phyloP scores from a whole-genome alignment of 2,888 invertebrate genomes.

The Mythimna ferrago region DNA sequence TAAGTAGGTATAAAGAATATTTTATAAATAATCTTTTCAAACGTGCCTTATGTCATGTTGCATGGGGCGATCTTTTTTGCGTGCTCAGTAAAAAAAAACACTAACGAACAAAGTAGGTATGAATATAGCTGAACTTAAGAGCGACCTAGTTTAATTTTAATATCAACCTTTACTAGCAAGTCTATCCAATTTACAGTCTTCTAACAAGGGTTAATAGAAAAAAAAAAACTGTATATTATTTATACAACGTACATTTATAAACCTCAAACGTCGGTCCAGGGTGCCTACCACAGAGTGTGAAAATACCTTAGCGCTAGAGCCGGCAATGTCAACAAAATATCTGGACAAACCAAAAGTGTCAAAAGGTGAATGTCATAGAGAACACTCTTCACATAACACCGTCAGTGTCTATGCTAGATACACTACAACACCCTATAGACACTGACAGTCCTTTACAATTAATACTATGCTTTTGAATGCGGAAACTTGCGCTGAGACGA shows the following conservation, averaged over 20 bases:
- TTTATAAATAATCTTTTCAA: background rate
- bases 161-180: slow-evolving; percentile 18
- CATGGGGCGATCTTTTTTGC: background rate
- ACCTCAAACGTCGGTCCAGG: slow-evolving; percentile 36
- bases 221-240: slow-evolving; percentile 36
- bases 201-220: slow-evolving; percentile 46
- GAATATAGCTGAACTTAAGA: background rate
- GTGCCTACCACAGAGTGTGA: slow-evolving; percentile 13
- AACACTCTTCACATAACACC: no score
- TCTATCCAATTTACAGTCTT: slow-evolving; percentile 40
- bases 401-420: no score
- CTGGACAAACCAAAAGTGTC: background rate
- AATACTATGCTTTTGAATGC: background rate
- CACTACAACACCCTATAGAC: background rate
- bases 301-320: background rate
- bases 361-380: background rate
- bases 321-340: no score
- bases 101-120: background rate
- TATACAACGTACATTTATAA: slow-evolving; percentile 53
- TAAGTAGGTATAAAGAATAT: no score
- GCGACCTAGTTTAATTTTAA: slow-evolving; percentile 17
- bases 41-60: background rate
- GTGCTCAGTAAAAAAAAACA: background rate
- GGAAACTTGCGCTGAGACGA: background rate
- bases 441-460: background rate